Conservation (phyloP, 2,888 invertebrate species). For the Cosmia trapezina region DNA sequence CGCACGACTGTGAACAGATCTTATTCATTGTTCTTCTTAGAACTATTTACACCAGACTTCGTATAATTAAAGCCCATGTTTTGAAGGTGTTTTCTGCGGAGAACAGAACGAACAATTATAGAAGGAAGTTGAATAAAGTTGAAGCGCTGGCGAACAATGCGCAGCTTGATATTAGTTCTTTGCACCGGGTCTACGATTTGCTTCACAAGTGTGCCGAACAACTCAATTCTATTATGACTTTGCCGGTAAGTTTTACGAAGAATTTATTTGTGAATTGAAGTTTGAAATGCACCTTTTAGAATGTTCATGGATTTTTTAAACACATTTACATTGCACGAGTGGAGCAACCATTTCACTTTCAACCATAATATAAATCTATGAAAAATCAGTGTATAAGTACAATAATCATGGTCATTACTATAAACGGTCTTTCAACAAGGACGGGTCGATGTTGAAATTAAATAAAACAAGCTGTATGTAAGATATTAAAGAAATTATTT, state of each 20-base stretch:
- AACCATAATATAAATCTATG: neutral
- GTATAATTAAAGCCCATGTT: constrained; percentile 77
- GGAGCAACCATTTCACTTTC: neutral
- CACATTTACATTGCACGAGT: neutral
- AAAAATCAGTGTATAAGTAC: neutral
- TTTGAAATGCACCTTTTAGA: constrained; percentile 7
- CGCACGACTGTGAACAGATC: constrained; percentile 78
- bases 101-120: constrained; percentile 46
- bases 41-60: constrained; percentile 73
- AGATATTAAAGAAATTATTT: too few species aligned
- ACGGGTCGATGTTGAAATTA: too few species aligned
- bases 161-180: constrained; percentile 72
- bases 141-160: constrained; percentile 74
- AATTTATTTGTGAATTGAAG: constrained; percentile 34
- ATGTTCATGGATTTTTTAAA: neutral
- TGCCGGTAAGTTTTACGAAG: constrained; percentile 74
- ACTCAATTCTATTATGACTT: constrained; percentile 79
- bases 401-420: neutral
- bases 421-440: too few species aligned
- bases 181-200: constrained; percentile 79
- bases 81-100: constrained; percentile 67
- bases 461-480: too few species aligned
- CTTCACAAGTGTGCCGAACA: constrained; percentile 79
- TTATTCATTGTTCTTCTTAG: constrained; percentile 74
- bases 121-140: constrained; percentile 63